A percentile compares a stretch with the other conserved stretches of the same genome.
These are phyloP conservation scores for Lasioglossum vierecki DNA, from an alignment of 2,888 invertebrate genomes.

Conservation along the genomic window DNA sequence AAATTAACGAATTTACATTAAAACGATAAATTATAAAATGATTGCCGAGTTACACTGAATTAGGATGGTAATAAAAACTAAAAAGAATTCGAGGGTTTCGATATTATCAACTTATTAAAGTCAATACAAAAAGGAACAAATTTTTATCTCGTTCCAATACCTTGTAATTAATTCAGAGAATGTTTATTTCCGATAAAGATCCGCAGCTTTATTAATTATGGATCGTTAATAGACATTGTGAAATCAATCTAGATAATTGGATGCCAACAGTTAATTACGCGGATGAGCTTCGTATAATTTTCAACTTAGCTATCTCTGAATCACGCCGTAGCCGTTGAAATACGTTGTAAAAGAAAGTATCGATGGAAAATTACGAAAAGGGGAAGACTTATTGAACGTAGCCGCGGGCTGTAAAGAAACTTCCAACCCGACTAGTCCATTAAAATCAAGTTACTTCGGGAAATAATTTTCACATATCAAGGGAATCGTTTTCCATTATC, in stretches of 20 bases:
- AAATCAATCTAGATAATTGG: neutral
- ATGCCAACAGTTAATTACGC: neutral
- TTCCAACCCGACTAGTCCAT: conserved; percentile 65
- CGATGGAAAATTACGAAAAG: conserved; percentile 64
- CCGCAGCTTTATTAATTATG: neutral
- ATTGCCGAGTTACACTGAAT: neutral
- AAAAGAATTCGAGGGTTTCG: neutral
- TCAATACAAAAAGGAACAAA: too few relatives aligned
- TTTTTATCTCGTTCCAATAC: neutral
- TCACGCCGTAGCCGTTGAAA: neutral
- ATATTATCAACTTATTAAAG: neutral
- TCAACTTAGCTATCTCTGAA: neutral
- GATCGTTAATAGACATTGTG: neutral
- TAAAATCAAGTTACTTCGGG: conserved; percentile 70
- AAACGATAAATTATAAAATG: neutral
- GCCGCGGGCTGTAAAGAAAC: conserved; percentile 67
- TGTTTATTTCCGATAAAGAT: neutral
- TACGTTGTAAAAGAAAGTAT: conserved; percentile 36
- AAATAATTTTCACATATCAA: conserved; percentile 70
- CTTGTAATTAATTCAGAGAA: neutral
- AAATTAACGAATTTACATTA: too few relatives aligned
- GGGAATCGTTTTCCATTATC: neutral
- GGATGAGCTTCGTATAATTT: neutral
- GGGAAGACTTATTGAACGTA: conserved; percentile 68
- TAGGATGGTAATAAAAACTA: neutral